These are phyloP conservation scores for Drosophila vallismaia DNA, from an alignment of 2,888 invertebrate genomes.

Conservation along the genomic window DNA sequence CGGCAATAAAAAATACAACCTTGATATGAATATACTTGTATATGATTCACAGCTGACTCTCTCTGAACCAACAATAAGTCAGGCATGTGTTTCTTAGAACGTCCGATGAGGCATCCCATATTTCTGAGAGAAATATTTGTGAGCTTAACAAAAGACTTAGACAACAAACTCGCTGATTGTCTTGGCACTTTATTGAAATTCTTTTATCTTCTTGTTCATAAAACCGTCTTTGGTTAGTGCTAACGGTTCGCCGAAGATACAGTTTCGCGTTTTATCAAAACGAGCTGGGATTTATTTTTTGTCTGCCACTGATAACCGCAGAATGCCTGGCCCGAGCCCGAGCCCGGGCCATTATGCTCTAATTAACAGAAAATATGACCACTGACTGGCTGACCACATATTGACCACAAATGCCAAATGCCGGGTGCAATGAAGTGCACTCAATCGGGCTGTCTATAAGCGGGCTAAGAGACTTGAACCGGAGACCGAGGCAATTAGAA, in stretches of 20 bases:
- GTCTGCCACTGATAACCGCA: constrained; percentile 41
- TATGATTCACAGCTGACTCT: constrained; percentile 60
- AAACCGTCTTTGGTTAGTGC: constrained; percentile 25
- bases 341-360: constrained; percentile 56
- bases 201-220: constrained; percentile 30
- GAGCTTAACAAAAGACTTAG: constrained; percentile 67
- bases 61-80: constrained; percentile 10
- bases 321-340: constrained; percentile 45
- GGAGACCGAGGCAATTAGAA: constrained; percentile 67
- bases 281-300: constrained; percentile 36
- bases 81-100: constrained; percentile 49
- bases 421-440: constrained; percentile 57
- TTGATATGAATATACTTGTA: constrained; percentile 25
- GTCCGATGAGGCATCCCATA: constrained; percentile 29
- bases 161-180: constrained; percentile 67
- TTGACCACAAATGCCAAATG: constrained; percentile 59
- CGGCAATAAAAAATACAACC: constrained; percentile 15
- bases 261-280: constrained; percentile 48
- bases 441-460: constrained; percentile 51
- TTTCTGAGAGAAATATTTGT: not conserved
- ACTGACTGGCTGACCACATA: constrained; percentile 34
- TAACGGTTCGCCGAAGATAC: constrained; percentile 59
- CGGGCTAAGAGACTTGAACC: constrained; percentile 19
- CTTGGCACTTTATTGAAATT: constrained; percentile 59
- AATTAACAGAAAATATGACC: constrained; percentile 61